phyloP scores from a whole-genome alignment of 1,140 invertebrate species.

The Pogonomyrmex californicus region DNA sequence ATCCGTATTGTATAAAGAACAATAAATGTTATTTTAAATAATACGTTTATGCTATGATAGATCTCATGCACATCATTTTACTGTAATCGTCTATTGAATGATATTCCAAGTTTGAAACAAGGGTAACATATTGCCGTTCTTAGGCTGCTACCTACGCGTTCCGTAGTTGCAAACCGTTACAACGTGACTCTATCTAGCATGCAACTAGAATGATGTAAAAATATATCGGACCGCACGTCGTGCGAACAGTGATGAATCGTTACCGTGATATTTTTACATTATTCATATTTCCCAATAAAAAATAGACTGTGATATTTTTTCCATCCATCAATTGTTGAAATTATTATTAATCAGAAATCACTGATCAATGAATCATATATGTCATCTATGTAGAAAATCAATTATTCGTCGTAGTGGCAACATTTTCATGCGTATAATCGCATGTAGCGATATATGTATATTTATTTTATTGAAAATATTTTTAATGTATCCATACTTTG shows the following conservation, averaged over 20 bases:
- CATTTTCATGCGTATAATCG: too few relatives aligned
- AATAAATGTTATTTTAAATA: neutral
- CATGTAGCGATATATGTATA: too few relatives aligned
- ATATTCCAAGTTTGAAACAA: constrained; percentile 42
- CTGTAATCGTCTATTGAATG: constrained; percentile 12
- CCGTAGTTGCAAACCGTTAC: constrained; percentile 65
- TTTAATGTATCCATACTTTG: too few relatives aligned
- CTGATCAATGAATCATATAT: too few relatives aligned
- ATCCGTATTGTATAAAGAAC: neutral
- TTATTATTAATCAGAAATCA: too few relatives aligned
- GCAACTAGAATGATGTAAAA: constrained; percentile 57
- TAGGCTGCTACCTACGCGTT: constrained; percentile 66
- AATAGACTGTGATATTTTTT: constrained; percentile 4
- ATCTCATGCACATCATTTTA: neutral
- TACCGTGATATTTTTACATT: neutral
- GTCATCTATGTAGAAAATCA: too few relatives aligned
- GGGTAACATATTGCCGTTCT: constrained; percentile 65
- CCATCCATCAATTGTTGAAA: neutral
- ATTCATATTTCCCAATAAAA: constrained; percentile 38
- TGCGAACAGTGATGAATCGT: constrained; percentile 38
- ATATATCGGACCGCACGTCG: constrained; percentile 66
- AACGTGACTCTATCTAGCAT: constrained; percentile 67
- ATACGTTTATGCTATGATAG: neutral
- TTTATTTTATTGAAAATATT: too few relatives aligned
- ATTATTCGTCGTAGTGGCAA: too few relatives aligned